Base-by-base conservation (phyloP, 2,888 invertebrate genomes). In the Druceiella hillmani region DNA sequence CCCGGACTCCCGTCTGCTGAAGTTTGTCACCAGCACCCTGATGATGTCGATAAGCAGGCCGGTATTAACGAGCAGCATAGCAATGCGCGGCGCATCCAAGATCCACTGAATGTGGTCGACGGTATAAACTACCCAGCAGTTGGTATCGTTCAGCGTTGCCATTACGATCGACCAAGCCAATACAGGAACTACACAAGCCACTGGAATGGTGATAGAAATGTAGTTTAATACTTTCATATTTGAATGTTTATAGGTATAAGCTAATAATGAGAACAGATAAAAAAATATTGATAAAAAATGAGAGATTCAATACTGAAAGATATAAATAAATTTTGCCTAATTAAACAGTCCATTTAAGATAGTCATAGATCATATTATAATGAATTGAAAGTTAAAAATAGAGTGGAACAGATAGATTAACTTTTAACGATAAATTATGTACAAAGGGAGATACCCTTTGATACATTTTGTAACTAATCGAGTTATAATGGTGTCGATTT, bases 111-210 rank as follows among this genome's bases (percentile, higher is more conserved):
- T 59, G 41, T 74, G 53, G 6, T 62, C 58, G 1, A 68, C 58
- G 1, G 67, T 65, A 49, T 79, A 76, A 2, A 77, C 73, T 34
- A 76, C 59, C 81, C 81, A 81, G 54, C 81, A 81, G 4, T 76
- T 67, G 40, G 68, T 64, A 50, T 77, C 62, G 48, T 73, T 62
- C 42, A 65, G 48, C 0, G 63, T 34, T 0, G 60, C 66, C 69
- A 77, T 75, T 2, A 75, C 55, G 2, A 58, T 52, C 0, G 75
- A 64, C 81, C 81, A 81, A 1, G 63, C 63, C 10, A 69, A 42
- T 2, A 74, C 73, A n/a, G 79, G 78, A 1, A 64, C 44, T 11
- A 74, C 46, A 0, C 76, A 67, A 31, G 74, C 54, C 6, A 59
- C 69, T 70, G 55, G 3, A 45, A 49, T 46, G n/a, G 9, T 4